Conservation (phyloP, 2,888 invertebrate species). For the Hylaea fasciaria region DNA sequence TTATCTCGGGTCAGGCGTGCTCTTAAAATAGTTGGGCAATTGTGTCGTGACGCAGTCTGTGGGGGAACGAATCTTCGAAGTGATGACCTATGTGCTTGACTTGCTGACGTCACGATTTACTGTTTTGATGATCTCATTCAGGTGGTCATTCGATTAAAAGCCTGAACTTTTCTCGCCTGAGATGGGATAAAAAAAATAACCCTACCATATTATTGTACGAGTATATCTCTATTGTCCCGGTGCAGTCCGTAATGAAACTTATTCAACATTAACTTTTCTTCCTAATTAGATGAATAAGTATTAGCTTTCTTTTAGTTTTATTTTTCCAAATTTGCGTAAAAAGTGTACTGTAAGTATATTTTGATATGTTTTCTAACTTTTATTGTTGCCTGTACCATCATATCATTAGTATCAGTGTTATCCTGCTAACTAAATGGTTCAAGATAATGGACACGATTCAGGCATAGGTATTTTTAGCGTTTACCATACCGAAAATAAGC, state of each 20-base stretch:
- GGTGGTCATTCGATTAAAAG: too few relatives aligned
- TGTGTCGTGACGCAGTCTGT: conserved; percentile 53
- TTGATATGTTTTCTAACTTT: too few relatives aligned
- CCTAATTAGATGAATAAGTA: too few relatives aligned
- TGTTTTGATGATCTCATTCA: not conserved
- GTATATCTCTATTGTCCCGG: too few relatives aligned
- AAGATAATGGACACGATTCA: conserved; percentile 31
- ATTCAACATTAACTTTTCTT: too few relatives aligned
- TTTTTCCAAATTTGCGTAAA: too few relatives aligned
- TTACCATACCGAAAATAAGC: not conserved
- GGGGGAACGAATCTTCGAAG: conserved; percentile 20
- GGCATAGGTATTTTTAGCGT: conserved; percentile 3
- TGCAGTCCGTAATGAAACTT: too few relatives aligned
- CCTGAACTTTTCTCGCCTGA: too few relatives aligned
- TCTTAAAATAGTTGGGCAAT: conserved; percentile 68
- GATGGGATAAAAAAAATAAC: too few relatives aligned
- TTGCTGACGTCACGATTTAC: not conserved
- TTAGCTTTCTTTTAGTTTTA: too few relatives aligned
- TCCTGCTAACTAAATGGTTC: conserved; percentile 31
- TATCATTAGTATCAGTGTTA: conserved; percentile 31
- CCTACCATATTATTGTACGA: too few relatives aligned
- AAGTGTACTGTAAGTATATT: too few relatives aligned
- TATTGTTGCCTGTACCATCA: not conserved
- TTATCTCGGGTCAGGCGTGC: conserved; percentile 64
- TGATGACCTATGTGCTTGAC: conserved; percentile 23